Evolutionary conservation across 1,140 invertebrate species (phyloP), one percentile per base, ranked within the genome.

Genomic region (Drosophila sechellia): DNA sequence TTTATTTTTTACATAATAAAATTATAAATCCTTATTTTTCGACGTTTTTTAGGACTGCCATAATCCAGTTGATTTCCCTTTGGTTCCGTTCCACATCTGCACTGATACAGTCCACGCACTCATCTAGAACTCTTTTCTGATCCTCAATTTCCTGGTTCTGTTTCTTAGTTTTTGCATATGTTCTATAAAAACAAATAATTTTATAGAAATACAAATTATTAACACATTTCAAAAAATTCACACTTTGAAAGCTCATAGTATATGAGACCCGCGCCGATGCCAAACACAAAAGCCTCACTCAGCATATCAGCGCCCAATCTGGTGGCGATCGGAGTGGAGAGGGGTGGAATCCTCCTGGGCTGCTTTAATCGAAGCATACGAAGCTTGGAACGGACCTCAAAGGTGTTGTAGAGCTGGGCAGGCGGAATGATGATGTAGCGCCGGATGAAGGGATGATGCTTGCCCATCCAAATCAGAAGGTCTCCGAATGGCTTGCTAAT

Each of bases 341-440:
- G 46, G 1, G 6, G 61, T 4, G 53, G 83, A 22, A 86, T 31
- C 15, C 22, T 17, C 22, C 35, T 68, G 2, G 81, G 81, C 25
- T 86, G 81, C 0, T 72, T 65, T 13, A 86, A 3, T 15, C 25
- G 58, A 4, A 86, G 34, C 69, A 81, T 75, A 1, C 11, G 43
- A n/a, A 86, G 45, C 48, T 86, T 86, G 3, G 20, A 64, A 12
- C 81, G 66, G 0, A 59, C 45, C 39, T 86, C 83, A 2, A 77
- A 5, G 3, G n/a, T 37, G 15, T 87, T 13, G 1, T 79, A 60
- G 1, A 74, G 27, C 57, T 86, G 79, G 6, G 74, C 83, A 8
- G 75, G 54, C 2, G 75, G 74, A 5, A 53, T 72, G 13, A 72
- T 79, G 5, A 81, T 5, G 0, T 22, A 50, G 3, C 22, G 59